Conservation (phyloP, 2,888 invertebrate species). For the Mantis religiosa region DNA sequence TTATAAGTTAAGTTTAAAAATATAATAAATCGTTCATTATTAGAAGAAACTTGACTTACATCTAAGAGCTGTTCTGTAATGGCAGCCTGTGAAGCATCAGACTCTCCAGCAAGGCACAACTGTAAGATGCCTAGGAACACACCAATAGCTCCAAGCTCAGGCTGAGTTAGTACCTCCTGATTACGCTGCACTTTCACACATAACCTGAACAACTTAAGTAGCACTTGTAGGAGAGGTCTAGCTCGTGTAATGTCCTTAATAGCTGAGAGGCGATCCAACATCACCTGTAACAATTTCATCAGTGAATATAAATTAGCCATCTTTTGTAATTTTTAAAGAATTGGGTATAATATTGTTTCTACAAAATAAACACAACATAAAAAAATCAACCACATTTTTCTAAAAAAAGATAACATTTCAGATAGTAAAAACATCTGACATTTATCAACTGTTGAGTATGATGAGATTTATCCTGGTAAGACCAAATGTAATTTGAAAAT, state of each 20-base stretch:
- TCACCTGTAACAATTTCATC: conserved; percentile 53
- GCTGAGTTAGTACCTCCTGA: conserved; percentile 82
- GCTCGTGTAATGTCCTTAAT: conserved; percentile 84
- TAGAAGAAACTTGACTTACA: conserved; percentile 44
- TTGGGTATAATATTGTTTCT: no score
- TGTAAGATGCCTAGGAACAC: conserved; percentile 82
- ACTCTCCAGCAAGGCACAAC: conserved; percentile 61
- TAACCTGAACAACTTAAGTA: conserved; percentile 83
- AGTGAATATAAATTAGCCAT: no score
- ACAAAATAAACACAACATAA: no score
- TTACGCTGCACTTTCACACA: conserved; percentile 88
- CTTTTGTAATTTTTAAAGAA: no score
- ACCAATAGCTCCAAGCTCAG: conserved; percentile 77
- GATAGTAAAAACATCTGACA: no score
- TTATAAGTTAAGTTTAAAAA: no score
- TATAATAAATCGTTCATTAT: no score
- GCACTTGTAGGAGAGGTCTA: conserved; percentile 79
- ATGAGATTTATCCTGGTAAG: no score
- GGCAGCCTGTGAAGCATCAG: conserved; percentile 64
- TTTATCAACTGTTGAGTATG: no score
- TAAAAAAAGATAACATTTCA: no score
- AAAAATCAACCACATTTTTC: no score
- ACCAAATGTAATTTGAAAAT: no score
- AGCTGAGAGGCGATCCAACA: conserved; percentile 79
- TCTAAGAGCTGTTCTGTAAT: conserved; percentile 88